A percentile compares a stretch with the other conserved stretches of the same genome.
These are phyloP conservation scores for Diprion similis DNA, from an alignment of 1,140 invertebrate species.

Conservation along the genomic window DNA sequence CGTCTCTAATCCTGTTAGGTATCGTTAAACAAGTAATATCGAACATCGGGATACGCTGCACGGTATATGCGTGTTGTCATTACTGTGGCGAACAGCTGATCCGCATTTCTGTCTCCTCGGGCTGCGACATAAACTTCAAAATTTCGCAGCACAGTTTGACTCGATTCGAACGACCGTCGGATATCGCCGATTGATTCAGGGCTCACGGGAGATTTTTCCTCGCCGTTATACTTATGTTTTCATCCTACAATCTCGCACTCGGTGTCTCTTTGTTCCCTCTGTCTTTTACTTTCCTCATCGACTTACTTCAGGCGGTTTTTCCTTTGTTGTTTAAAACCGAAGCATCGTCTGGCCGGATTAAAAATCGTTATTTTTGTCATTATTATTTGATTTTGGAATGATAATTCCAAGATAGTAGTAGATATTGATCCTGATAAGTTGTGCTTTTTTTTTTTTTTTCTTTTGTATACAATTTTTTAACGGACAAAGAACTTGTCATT, in stretches of 20 bases:
- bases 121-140: conserved; percentile 10
- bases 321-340: too few species aligned
- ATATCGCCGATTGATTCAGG: not conserved
- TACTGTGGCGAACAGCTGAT: conserved; percentile 60
- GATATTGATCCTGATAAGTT: too few species aligned
- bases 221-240: not conserved
- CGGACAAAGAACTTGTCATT: too few species aligned
- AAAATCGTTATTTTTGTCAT: too few species aligned
- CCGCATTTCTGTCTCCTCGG: conserved; percentile 38
- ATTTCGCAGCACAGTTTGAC: not conserved
- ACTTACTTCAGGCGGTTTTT: not conserved
- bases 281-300: not conserved
- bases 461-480: too few species aligned
- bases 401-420: too few species aligned
- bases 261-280: not conserved
- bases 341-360: too few species aligned
- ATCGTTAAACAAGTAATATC: conserved; percentile 5
- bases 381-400: too few species aligned
- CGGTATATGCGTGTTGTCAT: conserved; percentile 49
- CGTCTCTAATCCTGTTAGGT: not conserved
- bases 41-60: not conserved
- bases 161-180: not conserved
- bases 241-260: too few species aligned
- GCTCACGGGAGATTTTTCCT: not conserved
- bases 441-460: too few species aligned